Percentiles rank a stretch among this genome's conserved stretches.
Evolutionary conservation across 2,797 vertebrate species (phyloP).

Genomic region (Rhynchonycteris naso): DNA sequence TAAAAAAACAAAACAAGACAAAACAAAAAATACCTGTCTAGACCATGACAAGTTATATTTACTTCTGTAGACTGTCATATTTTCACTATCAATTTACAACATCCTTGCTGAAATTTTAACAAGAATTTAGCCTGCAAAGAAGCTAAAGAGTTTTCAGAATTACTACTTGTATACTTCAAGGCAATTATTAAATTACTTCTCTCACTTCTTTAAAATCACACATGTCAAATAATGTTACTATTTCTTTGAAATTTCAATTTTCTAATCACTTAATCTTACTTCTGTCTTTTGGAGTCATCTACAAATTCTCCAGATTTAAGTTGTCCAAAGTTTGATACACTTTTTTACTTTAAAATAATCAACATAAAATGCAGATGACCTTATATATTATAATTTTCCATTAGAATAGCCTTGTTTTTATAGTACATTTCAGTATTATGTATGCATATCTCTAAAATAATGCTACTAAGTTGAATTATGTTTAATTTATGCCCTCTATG

Average conservation of each 20-base stretch:
- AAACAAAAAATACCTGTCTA: neutral
- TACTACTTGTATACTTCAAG: neutral
- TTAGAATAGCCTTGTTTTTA: neutral
- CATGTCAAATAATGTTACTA: neutral
- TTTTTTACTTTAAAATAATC: neutral
- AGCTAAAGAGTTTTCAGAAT: neutral
- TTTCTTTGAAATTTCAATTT: neutral
- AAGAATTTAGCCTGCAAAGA: neutral
- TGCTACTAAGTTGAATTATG: constrained; percentile 38
- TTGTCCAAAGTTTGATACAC: neutral
- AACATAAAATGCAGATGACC: neutral
- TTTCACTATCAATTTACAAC: neutral
- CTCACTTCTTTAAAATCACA: neutral
- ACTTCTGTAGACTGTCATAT: neutral
- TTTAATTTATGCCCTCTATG: constrained; percentile 22
- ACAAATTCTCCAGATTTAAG: neutral
- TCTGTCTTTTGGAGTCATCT: neutral
- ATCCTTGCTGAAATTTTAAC: neutral
- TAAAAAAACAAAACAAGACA: neutral
- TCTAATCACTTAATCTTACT: neutral
- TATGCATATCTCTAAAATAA: constrained; percentile 26
- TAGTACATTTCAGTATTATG: neutral
- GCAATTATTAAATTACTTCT: neutral
- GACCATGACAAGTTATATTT: neutral
- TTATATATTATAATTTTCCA: neutral